Evolutionary conservation across 2,888 invertebrate genomes (phyloP).

Genomic region (Drymonia ruficornis): DNA sequence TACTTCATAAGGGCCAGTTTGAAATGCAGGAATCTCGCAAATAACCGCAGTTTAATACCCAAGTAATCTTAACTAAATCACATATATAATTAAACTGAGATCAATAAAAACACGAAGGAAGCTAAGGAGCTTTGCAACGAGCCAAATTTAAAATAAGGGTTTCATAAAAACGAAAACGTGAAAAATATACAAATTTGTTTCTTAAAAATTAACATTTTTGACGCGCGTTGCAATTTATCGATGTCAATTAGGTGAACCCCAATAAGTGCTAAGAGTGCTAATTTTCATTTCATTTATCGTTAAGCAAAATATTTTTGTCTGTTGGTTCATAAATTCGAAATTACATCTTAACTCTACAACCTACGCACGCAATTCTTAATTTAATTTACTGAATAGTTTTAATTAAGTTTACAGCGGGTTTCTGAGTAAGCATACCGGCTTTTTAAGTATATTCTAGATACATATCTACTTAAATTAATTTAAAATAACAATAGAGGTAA

Average conservation of each 20-base stretch:
- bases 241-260: conserved; percentile 36
- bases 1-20: background rate
- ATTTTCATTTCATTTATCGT: background rate
- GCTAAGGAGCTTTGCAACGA: conserved; percentile 20
- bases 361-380: background rate
- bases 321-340: background rate
- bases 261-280: conserved; percentile 13
- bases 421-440: background rate
- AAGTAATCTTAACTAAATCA: conserved; percentile 17
- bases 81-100: conserved; percentile 17
- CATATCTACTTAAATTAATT: background rate
- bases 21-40: background rate
- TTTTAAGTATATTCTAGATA: background rate
- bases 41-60: background rate
- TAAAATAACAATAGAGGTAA: background rate
- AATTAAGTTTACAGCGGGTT: background rate
- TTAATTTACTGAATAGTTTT: background rate
- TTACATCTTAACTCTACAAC: no score
- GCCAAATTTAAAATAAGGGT: conserved; percentile 33
- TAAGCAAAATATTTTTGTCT: background rate
- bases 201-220: conserved; percentile 33
- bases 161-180: conserved; percentile 24
- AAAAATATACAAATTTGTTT: conserved; percentile 14
- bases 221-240: conserved; percentile 33
- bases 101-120: conserved; percentile 37